Base-by-base conservation (phyloP, 2,113 vertebrate genomes). In the Notechis scutatus region DNA sequence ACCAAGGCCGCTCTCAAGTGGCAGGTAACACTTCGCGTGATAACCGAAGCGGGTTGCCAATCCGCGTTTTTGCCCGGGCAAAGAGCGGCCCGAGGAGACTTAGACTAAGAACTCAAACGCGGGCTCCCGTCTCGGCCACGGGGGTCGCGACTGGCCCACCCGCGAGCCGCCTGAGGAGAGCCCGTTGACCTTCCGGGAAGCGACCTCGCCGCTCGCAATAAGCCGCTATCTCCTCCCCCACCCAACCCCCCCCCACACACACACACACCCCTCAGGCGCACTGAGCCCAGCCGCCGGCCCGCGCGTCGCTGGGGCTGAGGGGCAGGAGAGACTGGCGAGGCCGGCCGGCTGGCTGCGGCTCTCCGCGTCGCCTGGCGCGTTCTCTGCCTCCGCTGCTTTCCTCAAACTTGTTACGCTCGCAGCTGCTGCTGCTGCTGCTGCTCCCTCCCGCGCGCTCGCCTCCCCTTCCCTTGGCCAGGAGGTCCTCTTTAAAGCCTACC, bases 401-500 rank as follows among this genome's bases (percentile, higher is more conserved):
- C 10, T 11, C 74, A 45, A 74, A 81, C 47, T 91, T 52, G 64
- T 8, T 7, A 24, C 0, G 3, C 39, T 29, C 24, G 61, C 47
- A 3, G 8, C n/a, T 39, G 0, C 57, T 1, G 47, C 47, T 50
- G 8, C 47, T 47, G 47, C 47, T 47, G 45, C 45, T 42, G 42
- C 45, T 47, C 45, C 47, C 47, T 8, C 47, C 47, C 47, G 47
- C 47, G 47, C 54, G 12, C 26, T 3, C 10, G 20, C 18, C 11
- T 29, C 2, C 24, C 1, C 11, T 42, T 39, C 61, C 42, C 23
- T 91, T 39, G 54, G 64, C 95, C 26, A 95, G 95, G 93, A 69
- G 96, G 96, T 95, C 93, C 95, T 96, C 95, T 96, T 95, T 95
- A 91, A 96, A 96, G 92, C 87, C 34, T 93, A 93, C 95, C 88